phyloP scores from a whole-genome alignment of 1,140 invertebrate species.

The Papilio helenus region DNA sequence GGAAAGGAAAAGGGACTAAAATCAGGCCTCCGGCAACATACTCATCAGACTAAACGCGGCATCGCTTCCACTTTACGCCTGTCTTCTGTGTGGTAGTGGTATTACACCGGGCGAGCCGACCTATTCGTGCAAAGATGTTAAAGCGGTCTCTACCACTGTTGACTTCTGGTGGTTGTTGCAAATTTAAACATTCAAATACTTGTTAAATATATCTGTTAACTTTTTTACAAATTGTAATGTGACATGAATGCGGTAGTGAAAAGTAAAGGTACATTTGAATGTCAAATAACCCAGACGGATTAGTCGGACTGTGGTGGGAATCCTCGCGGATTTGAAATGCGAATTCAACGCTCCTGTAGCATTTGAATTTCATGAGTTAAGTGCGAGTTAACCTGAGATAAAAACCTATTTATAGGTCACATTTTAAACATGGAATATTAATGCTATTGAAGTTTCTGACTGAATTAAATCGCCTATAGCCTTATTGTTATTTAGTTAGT shows the following conservation, averaged over 20 bases:
- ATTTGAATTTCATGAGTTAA: slow-evolving; percentile 30
- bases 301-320: background rate
- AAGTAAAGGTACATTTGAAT: slow-evolving; percentile 5
- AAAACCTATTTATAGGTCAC: slow-evolving; percentile 14
- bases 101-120: too few relatives aligned
- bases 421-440: background rate
- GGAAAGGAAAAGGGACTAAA: too few relatives aligned
- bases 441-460: background rate
- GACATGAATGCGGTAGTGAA: background rate
- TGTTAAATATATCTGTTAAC: background rate
- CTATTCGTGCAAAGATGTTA: too few relatives aligned
- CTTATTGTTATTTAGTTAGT: background rate
- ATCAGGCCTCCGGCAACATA: too few relatives aligned
- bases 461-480: background rate
- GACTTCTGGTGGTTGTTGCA: too few relatives aligned
- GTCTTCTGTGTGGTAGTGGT: too few relatives aligned
- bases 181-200: too few relatives aligned
- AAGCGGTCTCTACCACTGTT: too few relatives aligned
- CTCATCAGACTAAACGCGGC: too few relatives aligned
- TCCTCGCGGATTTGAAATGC: slow-evolving; percentile 20
- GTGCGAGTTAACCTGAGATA: slow-evolving; percentile 13
- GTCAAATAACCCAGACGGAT: slow-evolving; percentile 13
- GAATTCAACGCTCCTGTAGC: slow-evolving; percentile 2
- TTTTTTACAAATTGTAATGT: background rate
- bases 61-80: too few relatives aligned